These are phyloP conservation scores for Nymphalis polychloros DNA, from an alignment of 2,888 invertebrate genomes.

Conservation along the genomic window DNA sequence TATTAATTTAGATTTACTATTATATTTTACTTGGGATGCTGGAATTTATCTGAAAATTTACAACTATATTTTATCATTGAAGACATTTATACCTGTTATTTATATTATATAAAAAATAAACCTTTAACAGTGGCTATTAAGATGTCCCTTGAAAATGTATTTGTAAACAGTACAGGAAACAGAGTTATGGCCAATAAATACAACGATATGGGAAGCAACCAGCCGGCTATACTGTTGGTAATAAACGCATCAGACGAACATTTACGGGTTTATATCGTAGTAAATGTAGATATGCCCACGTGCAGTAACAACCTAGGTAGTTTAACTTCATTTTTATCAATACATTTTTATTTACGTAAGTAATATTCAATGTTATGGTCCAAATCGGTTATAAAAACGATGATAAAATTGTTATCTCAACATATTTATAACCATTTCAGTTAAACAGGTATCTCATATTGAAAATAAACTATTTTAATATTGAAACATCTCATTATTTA, in stretches of 20 bases:
- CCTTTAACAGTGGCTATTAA: conserved; percentile 16
- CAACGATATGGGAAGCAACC: conserved; percentile 33
- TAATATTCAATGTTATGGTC: background rate
- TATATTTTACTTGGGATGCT: too few relatives aligned
- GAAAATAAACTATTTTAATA: too few relatives aligned
- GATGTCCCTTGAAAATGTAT: conserved; percentile 19
- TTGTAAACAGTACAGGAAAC: conserved; percentile 9
- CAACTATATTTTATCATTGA: background rate
- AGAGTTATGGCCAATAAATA: conserved; percentile 35
- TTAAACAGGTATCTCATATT: too few relatives aligned
- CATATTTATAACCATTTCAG: too few relatives aligned
- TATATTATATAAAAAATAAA: background rate
- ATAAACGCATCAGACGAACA: conserved; percentile 53
- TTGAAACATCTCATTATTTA: too few relatives aligned
- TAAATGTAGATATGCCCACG: conserved; percentile 50
- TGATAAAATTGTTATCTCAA: too few relatives aligned
- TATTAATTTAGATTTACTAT: too few relatives aligned
- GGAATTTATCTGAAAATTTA: too few relatives aligned
- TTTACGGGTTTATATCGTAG: conserved; percentile 54
- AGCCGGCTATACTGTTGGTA: conserved; percentile 39
- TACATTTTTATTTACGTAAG: background rate
- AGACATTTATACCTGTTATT: background rate
- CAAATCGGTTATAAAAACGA: background rate
- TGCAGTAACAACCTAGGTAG: conserved; percentile 27
- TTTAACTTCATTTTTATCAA: conserved; percentile 3